Evolutionary conservation across 1,140 invertebrate genomes (phyloP).

Genomic region (Orius insidiosus): DNA sequence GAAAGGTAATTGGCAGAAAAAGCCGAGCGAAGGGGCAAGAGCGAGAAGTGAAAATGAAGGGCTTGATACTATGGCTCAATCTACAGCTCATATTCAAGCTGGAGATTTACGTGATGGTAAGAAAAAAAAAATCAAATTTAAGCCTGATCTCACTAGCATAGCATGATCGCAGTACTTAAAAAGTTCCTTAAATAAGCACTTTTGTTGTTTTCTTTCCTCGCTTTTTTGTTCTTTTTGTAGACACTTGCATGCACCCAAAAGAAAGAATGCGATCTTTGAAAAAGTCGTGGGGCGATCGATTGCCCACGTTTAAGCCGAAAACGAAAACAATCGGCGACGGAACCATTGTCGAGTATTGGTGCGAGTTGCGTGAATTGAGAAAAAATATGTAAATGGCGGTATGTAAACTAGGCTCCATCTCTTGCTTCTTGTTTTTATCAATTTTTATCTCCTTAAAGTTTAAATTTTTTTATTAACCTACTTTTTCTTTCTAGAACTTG

Average conservation of each 20-base stretch:
- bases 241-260: constrained; percentile 13
- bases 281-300: constrained; percentile 9
- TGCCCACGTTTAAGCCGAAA: constrained; percentile 7
- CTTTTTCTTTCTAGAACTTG: constrained; percentile 45
- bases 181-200: not conserved
- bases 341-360: constrained; percentile 69
- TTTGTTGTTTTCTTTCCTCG: constrained; percentile 6
- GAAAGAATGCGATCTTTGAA: constrained; percentile 10
- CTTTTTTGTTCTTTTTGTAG: constrained; percentile 13
- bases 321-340: constrained; percentile 52
- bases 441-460: constrained; percentile 9
- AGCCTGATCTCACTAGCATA: not conserved
- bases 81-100: constrained; percentile 79
- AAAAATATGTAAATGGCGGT: constrained; percentile 19
- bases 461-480: not conserved
- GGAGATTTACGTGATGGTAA: constrained; percentile 84
- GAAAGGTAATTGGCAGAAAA: constrained; percentile 57
- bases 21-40: constrained; percentile 36
- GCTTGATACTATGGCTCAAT: constrained; percentile 61
- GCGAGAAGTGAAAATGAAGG: constrained; percentile 84
- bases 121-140: no score
- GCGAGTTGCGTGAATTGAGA: constrained; percentile 42
- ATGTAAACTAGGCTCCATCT: not conserved
- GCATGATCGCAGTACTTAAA: not conserved
- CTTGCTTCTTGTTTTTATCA: constrained; percentile 6